Percentiles rank a stretch among this genome's conserved stretches.
Evolutionary conservation across 2,113 vertebrate genomes (phyloP).

Genomic region (Cheirogaleus medius): DNA sequence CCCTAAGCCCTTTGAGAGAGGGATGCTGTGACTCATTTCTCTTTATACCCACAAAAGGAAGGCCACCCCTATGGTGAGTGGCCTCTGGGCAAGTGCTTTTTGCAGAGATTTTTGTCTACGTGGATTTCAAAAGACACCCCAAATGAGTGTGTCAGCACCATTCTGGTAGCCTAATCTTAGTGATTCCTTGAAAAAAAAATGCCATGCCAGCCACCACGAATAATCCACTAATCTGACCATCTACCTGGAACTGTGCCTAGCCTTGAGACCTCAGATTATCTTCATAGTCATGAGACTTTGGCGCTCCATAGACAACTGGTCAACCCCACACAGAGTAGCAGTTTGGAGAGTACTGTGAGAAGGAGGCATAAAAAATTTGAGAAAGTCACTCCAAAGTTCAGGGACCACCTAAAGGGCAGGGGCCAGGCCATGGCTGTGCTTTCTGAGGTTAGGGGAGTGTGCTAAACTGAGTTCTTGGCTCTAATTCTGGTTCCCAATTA

Average conservation of each 20-base stretch:
- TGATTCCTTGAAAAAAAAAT: not conserved
- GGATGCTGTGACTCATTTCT: not conserved
- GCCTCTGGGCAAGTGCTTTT: not conserved
- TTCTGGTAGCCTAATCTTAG: not conserved
- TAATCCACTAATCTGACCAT: not conserved
- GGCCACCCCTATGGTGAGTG: not conserved
- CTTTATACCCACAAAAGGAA: not conserved
- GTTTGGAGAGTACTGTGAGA: not conserved
- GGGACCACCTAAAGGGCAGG: accelerated
- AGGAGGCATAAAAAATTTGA: not conserved
- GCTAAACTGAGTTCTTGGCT: not conserved
- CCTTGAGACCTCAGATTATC: not conserved
- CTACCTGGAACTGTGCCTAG: not conserved
- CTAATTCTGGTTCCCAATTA: not conserved
- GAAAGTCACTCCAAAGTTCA: not conserved
- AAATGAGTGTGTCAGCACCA: not conserved
- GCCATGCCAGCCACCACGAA: not conserved
- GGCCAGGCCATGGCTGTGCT: not conserved
- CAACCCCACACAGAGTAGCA: not conserved
- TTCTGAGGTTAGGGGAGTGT: not conserved
- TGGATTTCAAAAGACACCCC: not conserved
- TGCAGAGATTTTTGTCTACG: not conserved
- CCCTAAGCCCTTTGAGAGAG: not conserved
- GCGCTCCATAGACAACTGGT: not conserved
- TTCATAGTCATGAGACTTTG: not conserved